Evolutionary conservation across 2,113 vertebrate species (phyloP), one percentile per base, ranked within the genome.

Genomic region (Turdus rufiventris): DNA sequence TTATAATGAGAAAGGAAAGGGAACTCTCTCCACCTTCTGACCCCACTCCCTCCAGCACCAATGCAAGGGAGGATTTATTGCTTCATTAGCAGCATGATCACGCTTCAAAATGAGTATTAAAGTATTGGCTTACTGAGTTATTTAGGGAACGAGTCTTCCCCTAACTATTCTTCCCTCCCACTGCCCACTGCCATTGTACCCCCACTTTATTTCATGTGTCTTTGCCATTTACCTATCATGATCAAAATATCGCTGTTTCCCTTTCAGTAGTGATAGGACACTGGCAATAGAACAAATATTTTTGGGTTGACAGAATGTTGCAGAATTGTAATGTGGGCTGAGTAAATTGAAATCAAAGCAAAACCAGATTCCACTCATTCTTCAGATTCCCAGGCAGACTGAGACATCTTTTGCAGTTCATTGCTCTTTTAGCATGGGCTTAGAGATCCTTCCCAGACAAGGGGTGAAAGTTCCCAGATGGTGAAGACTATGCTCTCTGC

Each of bases 21-120:
- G 67, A 94, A 51, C 67, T 83, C 40, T 87, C 60, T 83, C 63
- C 81, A 91, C 95, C 95, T 95, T 91, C 87, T 95, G 91, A 96
- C 91, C 89, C 62, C 40, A 75, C 79, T 92, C 81, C 71, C 87
- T 95, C 60, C 72, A 91, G 87, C 93, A 83, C 34, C 56, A 93
- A 12, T 47, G 89, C 71, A 88, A 94, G 67, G n/a, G 70, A 91
- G 89, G 85, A 96, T 96, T 96, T 93, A 96, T 96, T 96, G 83
- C 92, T 96, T 97, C 87, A 95, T 97, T 95, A 97, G 88, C 79
- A 87, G 80, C 60, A 12, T 89, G 77, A 53, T 72, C 85, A 91
- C 25, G 5, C 94, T 96, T 89, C 67, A 57, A 26, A 72, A 57
- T 88, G 70, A 84, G 85, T 94, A 62, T 85, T 88, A 80, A 96